These are phyloP conservation scores for Homalodisca vitripennis DNA, from an alignment of 1,140 invertebrate species.

Conservation along the genomic window DNA sequence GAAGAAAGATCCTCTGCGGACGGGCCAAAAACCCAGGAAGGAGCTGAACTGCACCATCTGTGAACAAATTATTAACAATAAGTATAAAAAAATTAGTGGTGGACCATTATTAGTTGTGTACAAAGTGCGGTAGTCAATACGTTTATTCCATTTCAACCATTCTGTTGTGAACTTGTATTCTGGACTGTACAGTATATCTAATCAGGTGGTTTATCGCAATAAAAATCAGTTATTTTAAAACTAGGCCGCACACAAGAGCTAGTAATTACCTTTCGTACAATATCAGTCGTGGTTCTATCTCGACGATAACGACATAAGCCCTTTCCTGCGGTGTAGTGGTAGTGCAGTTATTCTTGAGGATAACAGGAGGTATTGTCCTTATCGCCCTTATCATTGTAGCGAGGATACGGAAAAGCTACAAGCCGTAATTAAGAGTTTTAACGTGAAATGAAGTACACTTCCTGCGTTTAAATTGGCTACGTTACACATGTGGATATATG, in stretches of 20 bases:
- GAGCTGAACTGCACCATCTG: constrained; percentile 19
- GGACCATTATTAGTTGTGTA: background rate
- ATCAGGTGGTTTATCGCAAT: background rate
- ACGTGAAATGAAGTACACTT: no score
- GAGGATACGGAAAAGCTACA: no score
- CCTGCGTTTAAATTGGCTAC: no score
- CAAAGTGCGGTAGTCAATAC: background rate
- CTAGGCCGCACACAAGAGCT: background rate
- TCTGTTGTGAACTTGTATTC: background rate
- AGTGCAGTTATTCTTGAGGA: no score
- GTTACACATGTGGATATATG: no score
- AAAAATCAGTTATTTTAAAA: background rate
- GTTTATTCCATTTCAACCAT: background rate
- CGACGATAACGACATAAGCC: no score
- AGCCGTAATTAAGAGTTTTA: no score
- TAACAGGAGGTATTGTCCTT: no score
- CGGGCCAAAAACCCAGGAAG: background rate
- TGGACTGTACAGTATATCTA: background rate
- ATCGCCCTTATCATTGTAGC: no score
- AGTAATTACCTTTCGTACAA: no score
- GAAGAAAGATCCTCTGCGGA: background rate
- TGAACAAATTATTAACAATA: background rate
- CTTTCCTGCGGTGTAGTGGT: no score
- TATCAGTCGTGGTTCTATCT: no score
- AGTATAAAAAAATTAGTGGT: background rate